These are phyloP conservation scores for Phyllostomus hastatus DNA, from an alignment of 2,113 vertebrate species.

Conservation along the genomic window DNA sequence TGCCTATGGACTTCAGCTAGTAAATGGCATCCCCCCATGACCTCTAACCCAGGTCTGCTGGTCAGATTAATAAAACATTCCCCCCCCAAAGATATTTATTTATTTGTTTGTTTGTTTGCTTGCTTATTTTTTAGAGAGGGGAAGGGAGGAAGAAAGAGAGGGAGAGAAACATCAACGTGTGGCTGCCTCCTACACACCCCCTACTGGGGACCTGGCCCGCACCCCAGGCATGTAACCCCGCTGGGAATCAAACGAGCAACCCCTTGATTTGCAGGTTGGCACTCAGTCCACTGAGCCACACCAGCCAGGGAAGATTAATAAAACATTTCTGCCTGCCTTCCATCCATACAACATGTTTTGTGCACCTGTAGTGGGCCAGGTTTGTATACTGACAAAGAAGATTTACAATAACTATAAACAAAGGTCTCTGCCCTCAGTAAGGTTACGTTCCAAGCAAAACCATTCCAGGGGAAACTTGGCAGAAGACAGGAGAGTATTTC, in stretches of 20 bases:
- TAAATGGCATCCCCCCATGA: background rate
- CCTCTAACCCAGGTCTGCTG: background rate
- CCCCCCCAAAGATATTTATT: no score
- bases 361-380: background rate
- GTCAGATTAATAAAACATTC: background rate
- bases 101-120: no score
- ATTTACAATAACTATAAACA: background rate
- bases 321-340: background rate
- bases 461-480: background rate
- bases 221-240: no score
- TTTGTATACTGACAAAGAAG: background rate
- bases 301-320: background rate
- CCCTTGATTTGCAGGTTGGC: no score
- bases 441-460: background rate
- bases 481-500: background rate
- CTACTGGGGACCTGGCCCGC: no score
- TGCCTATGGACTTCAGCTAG: background rate
- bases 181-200: no score
- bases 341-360: background rate
- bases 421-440: background rate
- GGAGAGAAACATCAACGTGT: no score
- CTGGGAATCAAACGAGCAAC: no score
- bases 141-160: no score
- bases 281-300: no score
- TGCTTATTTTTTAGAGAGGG: no score